Evolutionary conservation across 2,113 vertebrate genomes (phyloP).

Genomic region (Sorex araneus): DNA sequence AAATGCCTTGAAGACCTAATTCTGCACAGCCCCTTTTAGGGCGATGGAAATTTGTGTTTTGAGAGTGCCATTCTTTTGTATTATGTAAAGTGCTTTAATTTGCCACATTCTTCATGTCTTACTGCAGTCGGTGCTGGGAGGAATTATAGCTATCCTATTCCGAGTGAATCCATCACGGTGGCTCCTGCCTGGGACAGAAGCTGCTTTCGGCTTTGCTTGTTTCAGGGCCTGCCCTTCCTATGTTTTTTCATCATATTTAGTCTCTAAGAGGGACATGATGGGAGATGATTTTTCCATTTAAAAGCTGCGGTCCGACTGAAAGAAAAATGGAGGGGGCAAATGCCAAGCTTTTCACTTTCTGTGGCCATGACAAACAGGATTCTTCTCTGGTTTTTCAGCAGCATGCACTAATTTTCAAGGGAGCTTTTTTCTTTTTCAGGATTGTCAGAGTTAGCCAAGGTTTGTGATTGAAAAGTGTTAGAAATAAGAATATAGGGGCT

Average conservation of each 20-base stretch:
- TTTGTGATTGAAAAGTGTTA: conserved; percentile 66
- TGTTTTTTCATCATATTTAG: conserved; percentile 61
- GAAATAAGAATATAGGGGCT: conserved; percentile 46
- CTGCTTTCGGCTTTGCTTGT: neutral
- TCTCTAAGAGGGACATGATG: conserved; percentile 51
- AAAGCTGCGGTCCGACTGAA: conserved; percentile 70
- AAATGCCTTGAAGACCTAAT: conserved; percentile 39
- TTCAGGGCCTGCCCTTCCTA: conserved; percentile 51
- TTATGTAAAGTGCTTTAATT: conserved; percentile 70
- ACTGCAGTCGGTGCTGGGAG: conserved; percentile 27
- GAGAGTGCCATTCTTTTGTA: conserved; percentile 46
- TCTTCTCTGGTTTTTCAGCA: conserved; percentile 48
- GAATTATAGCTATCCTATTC: conserved; percentile 38
- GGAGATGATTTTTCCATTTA: conserved; percentile 78
- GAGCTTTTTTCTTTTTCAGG: neutral
- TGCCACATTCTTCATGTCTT: conserved; percentile 52
- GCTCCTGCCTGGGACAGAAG: conserved; percentile 20
- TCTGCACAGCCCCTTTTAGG: neutral
- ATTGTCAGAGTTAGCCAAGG: conserved; percentile 62
- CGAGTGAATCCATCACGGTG: conserved; percentile 30
- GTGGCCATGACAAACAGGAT: conserved; percentile 54
- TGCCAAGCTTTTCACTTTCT: conserved; percentile 68
- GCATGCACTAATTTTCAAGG: conserved; percentile 62
- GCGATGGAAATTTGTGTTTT: conserved; percentile 39
- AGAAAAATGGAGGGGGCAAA: conserved; percentile 75